phyloP scores from a whole-genome alignment of 2,888 invertebrate species.

The Meliscaeva auricollis region DNA sequence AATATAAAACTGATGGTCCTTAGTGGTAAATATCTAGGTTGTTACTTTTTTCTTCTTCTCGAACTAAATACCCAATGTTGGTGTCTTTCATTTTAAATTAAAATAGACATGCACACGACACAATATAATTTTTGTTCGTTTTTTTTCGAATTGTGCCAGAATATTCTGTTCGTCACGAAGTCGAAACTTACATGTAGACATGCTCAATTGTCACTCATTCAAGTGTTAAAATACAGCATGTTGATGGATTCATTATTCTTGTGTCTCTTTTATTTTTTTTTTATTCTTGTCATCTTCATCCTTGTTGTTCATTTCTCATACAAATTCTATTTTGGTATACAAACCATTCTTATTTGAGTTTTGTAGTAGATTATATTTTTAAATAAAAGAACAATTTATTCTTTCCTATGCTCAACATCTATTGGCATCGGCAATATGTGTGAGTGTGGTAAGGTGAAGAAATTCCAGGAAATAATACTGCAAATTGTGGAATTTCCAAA shows the following conservation, averaged over 20 bases:
- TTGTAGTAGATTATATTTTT: too few species aligned
- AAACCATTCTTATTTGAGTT: conserved; percentile 19
- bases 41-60: not conserved
- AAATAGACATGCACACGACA: conserved; percentile 10
- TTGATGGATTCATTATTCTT: conserved; percentile 44
- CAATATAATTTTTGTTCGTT: not conserved
- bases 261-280: not conserved
- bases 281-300: conserved; percentile 6
- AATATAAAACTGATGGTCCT: too few species aligned
- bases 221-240: conserved; percentile 21
- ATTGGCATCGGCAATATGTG: not conserved
- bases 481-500: conserved; percentile 33
- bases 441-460: conserved; percentile 34
- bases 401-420: not conserved
- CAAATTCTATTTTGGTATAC: conserved; percentile 27
- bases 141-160: not conserved
- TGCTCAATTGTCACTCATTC: conserved; percentile 32
- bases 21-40: too few species aligned
- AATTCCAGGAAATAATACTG: conserved; percentile 33
- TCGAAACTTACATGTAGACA: conserved; percentile 13
- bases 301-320: not conserved
- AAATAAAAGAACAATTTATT: conserved; percentile 22
- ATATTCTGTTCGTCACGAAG: not conserved
- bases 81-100: not conserved
- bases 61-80: not conserved